A percentile compares a stretch with the other conserved stretches of the same genome.
phyloP scores from a whole-genome alignment of 2,797 vertebrate species.

The Typhlichthys subterraneus region DNA sequence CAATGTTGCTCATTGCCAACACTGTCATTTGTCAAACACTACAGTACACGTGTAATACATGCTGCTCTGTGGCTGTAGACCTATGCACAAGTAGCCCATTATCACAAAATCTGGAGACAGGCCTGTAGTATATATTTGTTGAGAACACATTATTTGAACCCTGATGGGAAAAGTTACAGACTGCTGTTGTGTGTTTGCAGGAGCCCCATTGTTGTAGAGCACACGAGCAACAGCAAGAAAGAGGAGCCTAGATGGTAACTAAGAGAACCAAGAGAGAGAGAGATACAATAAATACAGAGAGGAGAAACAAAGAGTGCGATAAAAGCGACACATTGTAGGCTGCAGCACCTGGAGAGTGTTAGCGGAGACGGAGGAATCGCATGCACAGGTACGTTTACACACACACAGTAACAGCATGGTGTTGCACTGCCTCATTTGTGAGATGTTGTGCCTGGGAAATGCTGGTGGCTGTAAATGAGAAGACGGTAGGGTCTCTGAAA shows the following conservation, averaged over 20 bases:
- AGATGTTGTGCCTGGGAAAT: constrained; percentile 40
- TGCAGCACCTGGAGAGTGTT: constrained; percentile 1
- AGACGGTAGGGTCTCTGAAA: constrained; percentile 24
- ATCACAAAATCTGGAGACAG: too few species aligned
- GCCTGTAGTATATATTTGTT: too few species aligned
- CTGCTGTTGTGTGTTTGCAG: too few species aligned
- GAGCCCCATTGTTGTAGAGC: not conserved
- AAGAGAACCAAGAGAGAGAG: constrained; percentile 7
- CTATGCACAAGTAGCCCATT: too few species aligned
- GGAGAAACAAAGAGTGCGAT: not conserved
- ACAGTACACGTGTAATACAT: too few species aligned
- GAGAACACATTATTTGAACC: too few species aligned
- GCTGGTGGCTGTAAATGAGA: constrained; percentile 43
- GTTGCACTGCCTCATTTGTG: constrained; percentile 34
- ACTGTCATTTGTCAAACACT: too few species aligned
- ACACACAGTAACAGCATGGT: not conserved
- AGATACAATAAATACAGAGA: not conserved
- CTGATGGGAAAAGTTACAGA: too few species aligned
- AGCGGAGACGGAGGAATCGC: constrained; percentile 33
- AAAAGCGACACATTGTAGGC: not conserved
- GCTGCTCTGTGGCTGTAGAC: too few species aligned
- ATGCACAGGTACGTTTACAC: constrained; percentile 9
- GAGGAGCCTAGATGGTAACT: not conserved
- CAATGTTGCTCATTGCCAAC: too few species aligned
- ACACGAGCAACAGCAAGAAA: not conserved